phyloP scores from a whole-genome alignment of 2,113 vertebrate genomes.

The Tyrannus savana region DNA sequence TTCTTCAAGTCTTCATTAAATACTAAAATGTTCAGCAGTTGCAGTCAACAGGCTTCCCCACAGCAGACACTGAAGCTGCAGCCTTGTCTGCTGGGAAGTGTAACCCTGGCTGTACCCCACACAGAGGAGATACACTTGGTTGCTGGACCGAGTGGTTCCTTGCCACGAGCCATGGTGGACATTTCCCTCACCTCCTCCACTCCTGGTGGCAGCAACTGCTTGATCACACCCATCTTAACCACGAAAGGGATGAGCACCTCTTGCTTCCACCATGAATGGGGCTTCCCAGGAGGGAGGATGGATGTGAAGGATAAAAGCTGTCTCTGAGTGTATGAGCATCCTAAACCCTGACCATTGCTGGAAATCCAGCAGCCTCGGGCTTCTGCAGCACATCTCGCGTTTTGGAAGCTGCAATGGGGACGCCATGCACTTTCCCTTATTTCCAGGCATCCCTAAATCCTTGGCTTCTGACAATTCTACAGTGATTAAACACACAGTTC shows the following conservation, averaged over 20 bases:
- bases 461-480: not conserved
- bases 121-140: not conserved
- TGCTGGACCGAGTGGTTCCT: rapidly evolving
- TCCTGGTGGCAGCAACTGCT: not conserved
- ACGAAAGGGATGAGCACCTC: rapidly evolving
- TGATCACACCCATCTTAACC: not conserved
- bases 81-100: not conserved
- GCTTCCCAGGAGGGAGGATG: not conserved
- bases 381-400: not conserved
- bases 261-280: not conserved
- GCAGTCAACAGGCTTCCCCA: not conserved
- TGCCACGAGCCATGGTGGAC: rapidly evolving
- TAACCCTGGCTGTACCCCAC: not conserved
- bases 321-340: not conserved
- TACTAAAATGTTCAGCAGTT: not conserved
- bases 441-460: not conserved
- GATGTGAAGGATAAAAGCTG: not conserved
- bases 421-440: not conserved
- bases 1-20: not conserved
- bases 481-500: not conserved
- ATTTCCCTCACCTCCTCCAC: not conserved
- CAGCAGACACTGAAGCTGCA: not conserved
- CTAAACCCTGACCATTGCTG: not conserved
- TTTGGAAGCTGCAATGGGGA: not conserved
- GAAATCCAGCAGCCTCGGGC: not conserved